Evolutionary conservation across 2,888 invertebrate species (phyloP), one percentile per base, ranked within the genome.

Genomic region (Melieria picta): DNA sequence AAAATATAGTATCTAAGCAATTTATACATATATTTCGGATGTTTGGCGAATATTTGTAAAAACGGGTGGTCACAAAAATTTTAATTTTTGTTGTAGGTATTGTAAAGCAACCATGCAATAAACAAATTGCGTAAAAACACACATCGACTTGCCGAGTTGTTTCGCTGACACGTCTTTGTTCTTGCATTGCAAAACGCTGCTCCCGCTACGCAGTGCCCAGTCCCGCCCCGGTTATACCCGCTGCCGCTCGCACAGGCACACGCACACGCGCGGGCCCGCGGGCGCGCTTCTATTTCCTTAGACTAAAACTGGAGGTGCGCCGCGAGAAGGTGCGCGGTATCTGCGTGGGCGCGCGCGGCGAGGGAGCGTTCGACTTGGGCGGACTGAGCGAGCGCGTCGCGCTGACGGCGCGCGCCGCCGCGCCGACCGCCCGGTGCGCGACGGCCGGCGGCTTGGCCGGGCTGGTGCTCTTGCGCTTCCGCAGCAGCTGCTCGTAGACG

Each of bases 81-180:
- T 72, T 74, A 69, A 52, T 46, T 65, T 71, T 60, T 75, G 73
- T 72, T 72, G 52, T 75, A 77, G 75, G 75, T 78, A 30, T 30
- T 30, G 30, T 30, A 78, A 74, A 74, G 78, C 77, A 77, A 77
- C 73, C 71, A 76, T 75, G 79, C 79, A 79, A 78, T 74, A 77
- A 79, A 78, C 77, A 77, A 77, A 77, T 77, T 79, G 78, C 77
- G 77, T 72, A 75, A 78, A 77, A 77, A 74, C 70, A 66, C 63
- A 72, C 56, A 61, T 50, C 50, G 55, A 70, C 42, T 67, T 60
- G 56, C 30, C 30, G 30, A 30, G 30, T 30, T 30, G 30, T 30
- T 30, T 30, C 30, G 30, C 30, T 30, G 30, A 30, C 30, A 30
- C 30, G 13, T 68, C 46, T 62, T 46, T 52, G 60, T n/a, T 30